A percentile compares a stretch with the other conserved stretches of the same genome.
phyloP scores from a whole-genome alignment of 2,113 vertebrate species.

The Trichomycterus rosablanca region DNA sequence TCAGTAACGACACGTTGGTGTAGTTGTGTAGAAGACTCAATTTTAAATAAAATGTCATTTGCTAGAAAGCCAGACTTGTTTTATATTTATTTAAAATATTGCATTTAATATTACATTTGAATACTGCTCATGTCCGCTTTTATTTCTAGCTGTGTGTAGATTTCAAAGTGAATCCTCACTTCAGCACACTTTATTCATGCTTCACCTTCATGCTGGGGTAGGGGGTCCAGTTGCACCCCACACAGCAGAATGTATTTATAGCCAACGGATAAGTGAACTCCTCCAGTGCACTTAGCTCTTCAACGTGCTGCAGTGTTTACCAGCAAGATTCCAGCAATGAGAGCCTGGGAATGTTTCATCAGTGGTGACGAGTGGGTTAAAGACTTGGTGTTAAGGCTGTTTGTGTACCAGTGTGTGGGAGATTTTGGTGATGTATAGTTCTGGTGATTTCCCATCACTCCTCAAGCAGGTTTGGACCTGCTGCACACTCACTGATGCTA shows the following conservation, averaged over 20 bases:
- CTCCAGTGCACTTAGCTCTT: not conserved
- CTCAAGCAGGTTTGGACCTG: conserved; percentile 10
- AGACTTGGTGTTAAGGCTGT: not conserved
- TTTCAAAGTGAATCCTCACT: conserved; percentile 1
- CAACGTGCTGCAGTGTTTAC: not conserved
- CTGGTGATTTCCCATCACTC: not conserved
- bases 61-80: too few species aligned
- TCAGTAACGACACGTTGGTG: too few species aligned
- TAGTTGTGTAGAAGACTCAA: too few species aligned
- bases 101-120: too few species aligned
- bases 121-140: too few species aligned
- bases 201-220: conserved; percentile 52
- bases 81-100: too few species aligned
- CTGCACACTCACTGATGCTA: too few species aligned
- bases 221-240: conserved; percentile 60
- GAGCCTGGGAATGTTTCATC: not conserved
- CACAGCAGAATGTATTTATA: conserved; percentile 76
- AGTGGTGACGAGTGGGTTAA: too few species aligned
- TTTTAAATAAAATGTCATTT: too few species aligned
- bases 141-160: not conserved
- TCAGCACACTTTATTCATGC: conserved; percentile 26
- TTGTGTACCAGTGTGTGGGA: not conserved
- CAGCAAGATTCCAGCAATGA: not conserved
- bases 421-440: not conserved
- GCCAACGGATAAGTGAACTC: conserved; percentile 18